Conservation (phyloP, 2,113 vertebrate species). For the Dissostichus mawsoni region DNA sequence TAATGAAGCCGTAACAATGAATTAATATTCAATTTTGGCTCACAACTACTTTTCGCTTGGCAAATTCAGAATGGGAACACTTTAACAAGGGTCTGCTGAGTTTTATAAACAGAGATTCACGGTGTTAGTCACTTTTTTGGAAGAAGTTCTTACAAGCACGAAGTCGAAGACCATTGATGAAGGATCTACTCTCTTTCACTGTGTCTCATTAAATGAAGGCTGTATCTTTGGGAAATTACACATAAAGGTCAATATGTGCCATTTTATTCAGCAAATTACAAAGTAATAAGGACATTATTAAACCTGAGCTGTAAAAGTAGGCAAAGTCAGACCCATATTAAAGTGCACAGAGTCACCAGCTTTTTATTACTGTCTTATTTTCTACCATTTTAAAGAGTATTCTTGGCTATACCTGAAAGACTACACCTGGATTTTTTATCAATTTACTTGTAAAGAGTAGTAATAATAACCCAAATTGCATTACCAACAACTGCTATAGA, state of each 20-base stretch:
- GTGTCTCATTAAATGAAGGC: not conserved
- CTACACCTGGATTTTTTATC: not conserved
- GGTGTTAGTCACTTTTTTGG: not conserved
- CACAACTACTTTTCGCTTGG: not conserved
- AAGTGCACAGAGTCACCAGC: not conserved
- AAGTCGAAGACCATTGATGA: not conserved
- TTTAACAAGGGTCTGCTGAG: not conserved
- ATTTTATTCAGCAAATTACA: slow-evolving; percentile 3
- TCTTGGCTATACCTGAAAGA: not conserved
- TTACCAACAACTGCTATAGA: too few species aligned
- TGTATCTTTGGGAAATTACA: slow-evolving; percentile 1
- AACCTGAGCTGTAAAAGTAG: not conserved
- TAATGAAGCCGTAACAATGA: slow-evolving; percentile 29
- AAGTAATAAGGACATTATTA: not conserved
- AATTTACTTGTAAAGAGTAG: not conserved
- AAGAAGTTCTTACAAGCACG: slow-evolving; percentile 20
- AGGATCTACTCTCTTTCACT: not conserved
- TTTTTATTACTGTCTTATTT: not conserved
- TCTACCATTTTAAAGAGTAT: not conserved
- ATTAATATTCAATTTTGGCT: not conserved
- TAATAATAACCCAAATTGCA: not conserved
- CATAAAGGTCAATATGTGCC: slow-evolving; percentile 11
- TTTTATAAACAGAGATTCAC: slow-evolving; percentile 19
- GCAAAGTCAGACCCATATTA: not conserved
- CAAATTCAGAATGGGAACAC: not conserved